A percentile compares a stretch with the other conserved stretches of the same genome.
Conservation (phyloP, 2,113 vertebrate genomes). For the Xiphophorus hellerii region DNA sequence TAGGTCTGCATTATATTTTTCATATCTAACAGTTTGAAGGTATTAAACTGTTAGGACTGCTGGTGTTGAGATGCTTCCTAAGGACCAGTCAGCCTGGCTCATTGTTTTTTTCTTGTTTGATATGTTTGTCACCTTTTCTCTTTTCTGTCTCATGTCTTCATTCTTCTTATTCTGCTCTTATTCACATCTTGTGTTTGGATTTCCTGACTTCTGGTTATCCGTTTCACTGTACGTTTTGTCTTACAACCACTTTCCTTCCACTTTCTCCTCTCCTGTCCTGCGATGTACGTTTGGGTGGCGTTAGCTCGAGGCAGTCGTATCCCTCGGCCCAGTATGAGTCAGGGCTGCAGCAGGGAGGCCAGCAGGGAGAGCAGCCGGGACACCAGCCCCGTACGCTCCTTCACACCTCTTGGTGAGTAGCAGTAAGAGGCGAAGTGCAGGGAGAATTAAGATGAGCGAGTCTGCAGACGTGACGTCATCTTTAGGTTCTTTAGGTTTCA, state of each 20-base stretch:
- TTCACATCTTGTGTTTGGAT: slow-evolving; percentile 39
- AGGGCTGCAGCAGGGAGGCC: slow-evolving; percentile 98
- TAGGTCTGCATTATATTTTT: not conserved
- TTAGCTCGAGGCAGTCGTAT: slow-evolving; percentile 96
- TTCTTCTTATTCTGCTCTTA: slow-evolving; percentile 51
- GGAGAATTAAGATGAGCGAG: slow-evolving; percentile 3
- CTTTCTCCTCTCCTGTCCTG: slow-evolving; percentile 61
- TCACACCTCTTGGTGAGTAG: slow-evolving; percentile 95
- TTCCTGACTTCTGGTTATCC: slow-evolving; percentile 9
- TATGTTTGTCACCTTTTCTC: slow-evolving; percentile 37
- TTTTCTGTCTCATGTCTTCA: slow-evolving; percentile 44
- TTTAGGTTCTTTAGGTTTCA: not conserved
- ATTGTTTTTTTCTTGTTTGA: not conserved
- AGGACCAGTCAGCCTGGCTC: slow-evolving; percentile 19
- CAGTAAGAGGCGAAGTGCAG: slow-evolving; percentile 13
- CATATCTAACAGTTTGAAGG: not conserved
- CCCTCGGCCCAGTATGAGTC: slow-evolving; percentile 98
- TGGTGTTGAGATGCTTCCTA: slow-evolving; percentile 39
- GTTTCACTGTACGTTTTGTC: slow-evolving; percentile 53
- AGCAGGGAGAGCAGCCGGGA: slow-evolving; percentile 99
- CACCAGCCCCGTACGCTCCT: slow-evolving; percentile 95
- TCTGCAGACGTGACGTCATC: not conserved
- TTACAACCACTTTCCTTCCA: slow-evolving; percentile 46
- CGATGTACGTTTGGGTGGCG: slow-evolving; percentile 62
- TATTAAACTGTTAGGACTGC: not conserved